Evolutionary conservation across 2,888 invertebrate genomes (phyloP), one percentile per base, ranked within the genome.

Genomic region (Amphipoea oculea): DNA sequence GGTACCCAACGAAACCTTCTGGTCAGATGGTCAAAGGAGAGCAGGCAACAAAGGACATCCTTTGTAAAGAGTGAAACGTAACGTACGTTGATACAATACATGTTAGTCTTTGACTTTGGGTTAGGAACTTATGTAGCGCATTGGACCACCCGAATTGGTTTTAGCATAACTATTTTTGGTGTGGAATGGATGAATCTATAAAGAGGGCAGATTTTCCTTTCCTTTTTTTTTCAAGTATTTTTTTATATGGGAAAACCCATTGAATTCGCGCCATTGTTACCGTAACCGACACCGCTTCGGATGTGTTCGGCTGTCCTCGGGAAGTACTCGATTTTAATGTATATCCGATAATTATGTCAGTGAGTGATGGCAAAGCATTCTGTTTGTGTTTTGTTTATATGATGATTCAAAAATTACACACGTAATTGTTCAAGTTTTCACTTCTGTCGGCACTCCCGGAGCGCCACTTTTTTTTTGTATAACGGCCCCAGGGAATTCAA

Each of bases 11-110:
- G 17, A 66, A 57, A 70, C 48, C 40, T 82, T 80, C 57, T 40
- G 74, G 69, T 82, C 74, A 74, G 42, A 40, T 62, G 12, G 85
- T 82, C 85, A 82, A 82, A 82, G 57, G 48, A 57, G 54, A 66
- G 14, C 45, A 45, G 51, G 69, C 40, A 42, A 82, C 85, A 82
- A 82, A 70, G 81, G 45, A 69, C 60, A 40, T 62, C 45, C 82
- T 42, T 62, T 70, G 54, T 73, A 62, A 84, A 48, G 81, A 73
- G 45, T 66, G 42, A 60, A 78, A 45, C 57, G 68, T 23, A 36
- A 63, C 63, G 73, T 62, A 73, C 66, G 54, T 62, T 80, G 69
- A 73, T 85, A 66, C 69, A 73, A 66, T 70, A 73, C 7, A 66
- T 62, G 54, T 62, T 36, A 70, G 65, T 80, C 48, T 72, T n/a